These are phyloP conservation scores for Drosophila heteroneura DNA, from an alignment of 2,888 invertebrate species.

Conservation along the genomic window DNA sequence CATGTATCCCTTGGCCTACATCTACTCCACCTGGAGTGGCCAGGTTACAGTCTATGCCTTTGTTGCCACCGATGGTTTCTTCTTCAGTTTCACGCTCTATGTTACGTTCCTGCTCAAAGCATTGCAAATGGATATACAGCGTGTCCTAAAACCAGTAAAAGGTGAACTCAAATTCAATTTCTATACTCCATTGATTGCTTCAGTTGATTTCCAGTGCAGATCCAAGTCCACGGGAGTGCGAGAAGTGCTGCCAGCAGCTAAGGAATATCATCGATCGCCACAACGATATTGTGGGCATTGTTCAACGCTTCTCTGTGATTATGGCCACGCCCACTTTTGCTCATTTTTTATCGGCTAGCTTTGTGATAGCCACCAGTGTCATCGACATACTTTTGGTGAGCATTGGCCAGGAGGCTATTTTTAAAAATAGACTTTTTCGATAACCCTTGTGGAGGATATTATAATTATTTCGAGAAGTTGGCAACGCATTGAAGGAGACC, in stretches of 20 bases:
- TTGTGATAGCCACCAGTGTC: constrained; percentile 69
- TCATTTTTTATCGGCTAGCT: constrained; percentile 62
- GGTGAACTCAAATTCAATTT: constrained; percentile 19
- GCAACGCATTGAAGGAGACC: too few species aligned
- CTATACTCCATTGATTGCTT: not conserved
- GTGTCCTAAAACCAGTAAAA: constrained; percentile 15
- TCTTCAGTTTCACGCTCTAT: constrained; percentile 69
- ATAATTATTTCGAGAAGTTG: not conserved
- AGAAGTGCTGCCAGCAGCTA: constrained; percentile 53
- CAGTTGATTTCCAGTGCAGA: constrained; percentile 8
- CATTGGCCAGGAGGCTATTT: not conserved
- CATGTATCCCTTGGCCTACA: constrained; percentile 59
- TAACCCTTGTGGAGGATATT: not conserved
- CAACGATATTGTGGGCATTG: constrained; percentile 63
- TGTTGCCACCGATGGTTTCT: constrained; percentile 67
- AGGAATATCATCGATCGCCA: constrained; percentile 62
- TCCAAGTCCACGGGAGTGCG: constrained; percentile 25
- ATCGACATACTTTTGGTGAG: constrained; percentile 68
- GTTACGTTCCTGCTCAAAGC: constrained; percentile 54
- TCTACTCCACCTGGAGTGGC: constrained; percentile 68
- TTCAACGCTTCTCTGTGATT: constrained; percentile 54
- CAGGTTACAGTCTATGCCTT: constrained; percentile 71
- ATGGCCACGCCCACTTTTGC: constrained; percentile 67
- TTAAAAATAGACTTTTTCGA: not conserved
- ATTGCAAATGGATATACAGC: constrained; percentile 49